Evolutionary conservation across 2,113 vertebrate species (phyloP), one percentile per base, ranked within the genome.

Genomic region (Mobula hypostoma): DNA sequence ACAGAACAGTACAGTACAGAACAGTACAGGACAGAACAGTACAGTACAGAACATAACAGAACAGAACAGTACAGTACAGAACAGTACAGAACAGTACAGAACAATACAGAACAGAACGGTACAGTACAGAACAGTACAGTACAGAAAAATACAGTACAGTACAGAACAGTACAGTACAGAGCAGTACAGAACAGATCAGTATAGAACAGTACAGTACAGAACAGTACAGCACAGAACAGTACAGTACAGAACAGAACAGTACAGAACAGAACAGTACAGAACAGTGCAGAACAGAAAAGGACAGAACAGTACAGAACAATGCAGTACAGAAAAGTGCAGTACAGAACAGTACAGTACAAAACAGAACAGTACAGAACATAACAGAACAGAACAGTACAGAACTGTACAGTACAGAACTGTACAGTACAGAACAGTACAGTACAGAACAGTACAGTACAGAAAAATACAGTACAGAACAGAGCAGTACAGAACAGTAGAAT

Each of bases 221-320:
- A n/a, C n/a, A n/a, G n/a, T n/a, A n/a, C n/a, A n/a, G n/a, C n/a
- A n/a, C n/a, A n/a, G 36, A 5, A 88, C 85, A 88, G 27, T 17
- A 88, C 85, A 56, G 36, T n/a, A 88, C 85, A 88, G n/a, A 5
- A 88, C 85, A 88, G 27, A 5, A 88, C 85, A 56, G 36, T n/a
- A 21, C 85, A 88, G 27, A 8, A 63, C 40, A 63, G 36, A 11
- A 88, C n/a, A 88, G n/a, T 19, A 32, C n/a, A 56, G 36, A 5
- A 32, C 85, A 88, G 27, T 12, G 27, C 40, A 63, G 29, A 11
- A 21, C 85, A 88, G 27, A 5, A 88, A 11, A 17, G 4, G 5
- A 88, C 85, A 88, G n/a, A 8, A 7, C 40, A 63, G 29, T 19
- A 88, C 85, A 88, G 27, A 11, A 88, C 85, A 56, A 32, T n/a